Percentiles rank a stretch among this genome's conserved stretches.
Evolutionary conservation across 2,797 vertebrate genomes (phyloP).

Genomic region (Craterocephalus amniculus): DNA sequence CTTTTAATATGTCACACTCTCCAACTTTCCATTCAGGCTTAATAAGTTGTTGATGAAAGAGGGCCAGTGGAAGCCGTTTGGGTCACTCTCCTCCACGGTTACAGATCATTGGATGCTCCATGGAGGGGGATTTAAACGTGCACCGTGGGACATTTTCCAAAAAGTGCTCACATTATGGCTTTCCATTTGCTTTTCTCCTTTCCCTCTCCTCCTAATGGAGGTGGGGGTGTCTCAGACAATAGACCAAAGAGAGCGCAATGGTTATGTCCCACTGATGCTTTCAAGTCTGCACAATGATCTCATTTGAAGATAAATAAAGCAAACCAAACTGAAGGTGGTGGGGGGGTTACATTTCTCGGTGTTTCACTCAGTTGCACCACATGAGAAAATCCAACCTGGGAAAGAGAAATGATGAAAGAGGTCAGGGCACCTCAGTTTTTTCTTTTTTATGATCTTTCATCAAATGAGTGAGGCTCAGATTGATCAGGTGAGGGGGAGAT

Average conservation of each 20-base stretch:
- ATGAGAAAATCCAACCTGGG: constrained; percentile 23
- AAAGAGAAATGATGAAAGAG: constrained; percentile 5
- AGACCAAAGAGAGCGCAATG: constrained; percentile 35
- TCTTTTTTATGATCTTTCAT: constrained; percentile 15
- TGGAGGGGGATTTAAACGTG: constrained; percentile 62
- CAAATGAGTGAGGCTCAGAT: neutral
- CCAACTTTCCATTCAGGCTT: constrained; percentile 65
- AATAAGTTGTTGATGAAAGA: constrained; percentile 73
- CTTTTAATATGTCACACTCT: constrained; percentile 31
- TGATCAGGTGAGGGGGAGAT: neutral
- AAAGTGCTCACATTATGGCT: constrained; percentile 52
- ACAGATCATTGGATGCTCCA: constrained; percentile 71
- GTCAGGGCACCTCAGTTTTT: neutral
- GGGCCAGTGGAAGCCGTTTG: constrained; percentile 51
- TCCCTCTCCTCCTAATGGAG: constrained; percentile 45
- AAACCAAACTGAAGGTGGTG: constrained; percentile 26
- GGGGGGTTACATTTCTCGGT: constrained; percentile 8
- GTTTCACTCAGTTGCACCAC: constrained; percentile 50
- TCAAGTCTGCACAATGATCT: constrained; percentile 25
- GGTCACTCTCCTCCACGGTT: constrained; percentile 57
- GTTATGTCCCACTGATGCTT: constrained; percentile 15
- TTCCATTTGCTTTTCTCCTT: constrained; percentile 46
- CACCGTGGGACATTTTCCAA: constrained; percentile 58
- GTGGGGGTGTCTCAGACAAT: constrained; percentile 25
- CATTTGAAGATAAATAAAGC: constrained; percentile 47